Percentiles rank a stretch among this genome's conserved stretches.
Evolutionary conservation across 2,113 vertebrate genomes (phyloP).

Genomic region (Thunnus maccoyii): DNA sequence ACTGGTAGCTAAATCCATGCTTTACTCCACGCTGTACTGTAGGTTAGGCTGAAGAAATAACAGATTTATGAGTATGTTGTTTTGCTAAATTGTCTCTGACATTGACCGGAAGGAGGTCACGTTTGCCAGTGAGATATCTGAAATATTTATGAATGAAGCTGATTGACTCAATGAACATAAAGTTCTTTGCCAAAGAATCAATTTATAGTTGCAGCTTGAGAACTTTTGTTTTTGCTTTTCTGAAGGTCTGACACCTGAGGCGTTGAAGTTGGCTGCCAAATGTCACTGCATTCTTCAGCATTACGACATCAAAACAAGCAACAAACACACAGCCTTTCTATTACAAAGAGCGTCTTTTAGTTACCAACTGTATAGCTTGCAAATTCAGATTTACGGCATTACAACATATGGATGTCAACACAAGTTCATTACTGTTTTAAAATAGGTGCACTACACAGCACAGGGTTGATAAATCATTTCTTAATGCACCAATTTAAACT

Average conservation of each 20-base stretch:
- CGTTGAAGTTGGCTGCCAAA: not conserved
- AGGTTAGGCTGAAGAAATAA: not conserved
- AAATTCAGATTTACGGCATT: not conserved
- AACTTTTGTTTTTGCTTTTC: not conserved
- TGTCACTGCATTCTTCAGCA: not conserved
- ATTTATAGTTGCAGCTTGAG: too few species aligned
- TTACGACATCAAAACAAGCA: not conserved
- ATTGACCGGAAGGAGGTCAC: not conserved
- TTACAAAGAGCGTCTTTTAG: not conserved
- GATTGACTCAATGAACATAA: not conserved
- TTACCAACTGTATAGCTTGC: not conserved
- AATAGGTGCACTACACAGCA: conserved; percentile 17
- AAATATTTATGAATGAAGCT: not conserved
- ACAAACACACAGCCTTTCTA: not conserved
- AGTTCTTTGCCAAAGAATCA: not conserved
- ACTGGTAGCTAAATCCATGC: not conserved
- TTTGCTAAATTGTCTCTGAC: not conserved
- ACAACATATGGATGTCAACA: not conserved
- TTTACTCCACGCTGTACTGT: too few species aligned
- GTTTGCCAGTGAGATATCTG: not conserved
- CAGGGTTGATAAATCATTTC: conserved; percentile 5
- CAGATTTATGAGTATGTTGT: not conserved
- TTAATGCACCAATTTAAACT: conserved; percentile 47
- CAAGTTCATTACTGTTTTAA: not conserved
- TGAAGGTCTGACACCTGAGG: not conserved